Base-by-base conservation (phyloP, 1,140 invertebrate species). In the Drosophila grimshawi region DNA sequence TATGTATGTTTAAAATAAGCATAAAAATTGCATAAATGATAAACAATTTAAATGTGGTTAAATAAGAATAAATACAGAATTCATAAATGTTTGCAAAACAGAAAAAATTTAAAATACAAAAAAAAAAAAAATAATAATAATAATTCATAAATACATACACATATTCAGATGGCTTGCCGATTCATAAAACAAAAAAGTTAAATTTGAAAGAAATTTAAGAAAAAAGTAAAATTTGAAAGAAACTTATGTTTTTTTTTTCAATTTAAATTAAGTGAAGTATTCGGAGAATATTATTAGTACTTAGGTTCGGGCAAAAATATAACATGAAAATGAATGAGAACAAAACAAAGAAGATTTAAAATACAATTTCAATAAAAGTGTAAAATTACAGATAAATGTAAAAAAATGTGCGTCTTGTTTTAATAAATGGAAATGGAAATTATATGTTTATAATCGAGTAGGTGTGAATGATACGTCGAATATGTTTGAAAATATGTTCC, bases 31-130 rank as follows among this genome's bases (percentile, higher is more conserved):
- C 39, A 32, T 49, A 6, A 32, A 55, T 33, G 29, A 30, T 51
- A 33, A 65, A 65, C 49, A 56, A 65, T 55, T 55, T 55, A 43
- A 64, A 52, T 64, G 46, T 64, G 48, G 37, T 52, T 52, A 52
- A 39, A 64, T 51, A 39, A 37, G 39, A 10, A 41, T 41, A 10
- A 43, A 43, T 43, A 41, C 39, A 41, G 39, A 41, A 41, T 41
- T 41, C 39, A 41, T 41, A 43, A 43, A 43, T 43, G 39, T 43
- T 43, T 43, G 45, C 43, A 32, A 64, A 64, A 51, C 46, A 10
- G 7, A n/a, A 53, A 7, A 37, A n/a, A 39, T n/a, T 3, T 2
- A 63, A 29, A 63, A 11, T 5, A 39, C 19, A 8, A 37, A 63
- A 53, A 53, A n/a, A 32, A 51, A 51, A 49, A 41, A 8, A 27